These are phyloP conservation scores for Menura novaehollandiae DNA, from an alignment of 2,113 vertebrate genomes.

Conservation along the genomic window DNA sequence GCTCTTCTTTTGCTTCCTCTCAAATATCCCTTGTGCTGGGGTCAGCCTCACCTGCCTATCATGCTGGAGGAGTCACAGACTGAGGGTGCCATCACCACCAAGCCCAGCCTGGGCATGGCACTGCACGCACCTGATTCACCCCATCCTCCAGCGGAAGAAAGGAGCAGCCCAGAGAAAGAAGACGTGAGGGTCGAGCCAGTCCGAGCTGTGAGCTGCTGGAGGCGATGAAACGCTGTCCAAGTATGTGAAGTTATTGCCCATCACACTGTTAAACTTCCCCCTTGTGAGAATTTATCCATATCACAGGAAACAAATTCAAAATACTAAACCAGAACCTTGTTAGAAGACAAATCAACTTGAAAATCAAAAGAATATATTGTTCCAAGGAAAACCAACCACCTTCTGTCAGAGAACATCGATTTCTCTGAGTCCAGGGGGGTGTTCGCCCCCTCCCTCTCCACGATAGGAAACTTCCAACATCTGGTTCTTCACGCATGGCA, in stretches of 20 bases:
- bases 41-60: background rate
- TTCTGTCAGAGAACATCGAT: constrained; percentile 84
- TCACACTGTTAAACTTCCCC: constrained; percentile 1
- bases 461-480: constrained; percentile 93
- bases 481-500: constrained; percentile 95
- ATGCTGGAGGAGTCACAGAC: background rate
- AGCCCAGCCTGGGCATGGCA: accelerated
- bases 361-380: constrained; percentile 67
- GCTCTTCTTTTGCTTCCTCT: background rate
- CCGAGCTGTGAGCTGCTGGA: background rate
- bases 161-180: background rate
- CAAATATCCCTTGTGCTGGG: background rate
- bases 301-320: constrained; percentile 50
- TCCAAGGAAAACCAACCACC: constrained; percentile 70
- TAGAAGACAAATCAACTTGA: constrained; percentile 69
- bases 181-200: accelerated
- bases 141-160: background rate
- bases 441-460: constrained; percentile 57
- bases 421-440: constrained; percentile 81
- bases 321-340: constrained; percentile 55
- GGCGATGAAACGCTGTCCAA: background rate
- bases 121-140: accelerated
- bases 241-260: background rate
- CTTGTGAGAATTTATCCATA: background rate
- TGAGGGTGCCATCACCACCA: background rate